Evolutionary conservation across 2,113 vertebrate species (phyloP).

Genomic region (Syrmaticus mikado): DNA sequence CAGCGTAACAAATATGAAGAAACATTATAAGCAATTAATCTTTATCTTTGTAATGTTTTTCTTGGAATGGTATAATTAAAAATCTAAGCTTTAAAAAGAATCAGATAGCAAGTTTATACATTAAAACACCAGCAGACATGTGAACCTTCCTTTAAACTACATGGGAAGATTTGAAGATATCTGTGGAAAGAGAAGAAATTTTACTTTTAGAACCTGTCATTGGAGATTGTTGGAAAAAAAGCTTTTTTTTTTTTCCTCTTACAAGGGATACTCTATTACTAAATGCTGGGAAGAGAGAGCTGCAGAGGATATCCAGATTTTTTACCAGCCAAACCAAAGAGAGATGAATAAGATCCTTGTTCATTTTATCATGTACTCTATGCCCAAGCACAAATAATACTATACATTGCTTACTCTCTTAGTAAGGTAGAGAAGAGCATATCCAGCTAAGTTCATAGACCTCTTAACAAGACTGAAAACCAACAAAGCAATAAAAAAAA

Average conservation of each 20-base stretch:
- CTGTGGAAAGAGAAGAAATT: neutral
- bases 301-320: neutral
- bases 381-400: neutral
- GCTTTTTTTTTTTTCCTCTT: neutral
- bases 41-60: slow-evolving; percentile 23
- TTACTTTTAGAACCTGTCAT: neutral
- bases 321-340: neutral
- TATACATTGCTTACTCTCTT: neutral
- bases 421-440: neutral
- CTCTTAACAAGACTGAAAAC: neutral
- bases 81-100: slow-evolving; percentile 19
- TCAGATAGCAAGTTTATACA: neutral
- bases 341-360: neutral
- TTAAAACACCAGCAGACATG: neutral
- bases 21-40: slow-evolving; percentile 59
- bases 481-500: neutral
- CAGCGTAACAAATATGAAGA: slow-evolving; percentile 64
- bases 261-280: neutral
- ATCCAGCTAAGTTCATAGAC: neutral
- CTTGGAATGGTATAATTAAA: slow-evolving; percentile 11
- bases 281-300: neutral
- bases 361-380: neutral
- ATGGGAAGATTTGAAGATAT: neutral
- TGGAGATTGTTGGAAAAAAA: neutral
- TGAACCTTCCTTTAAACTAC: neutral